Evolutionary conservation across 1,140 invertebrate species (phyloP).

Genomic region (Hyles euphorbiae): DNA sequence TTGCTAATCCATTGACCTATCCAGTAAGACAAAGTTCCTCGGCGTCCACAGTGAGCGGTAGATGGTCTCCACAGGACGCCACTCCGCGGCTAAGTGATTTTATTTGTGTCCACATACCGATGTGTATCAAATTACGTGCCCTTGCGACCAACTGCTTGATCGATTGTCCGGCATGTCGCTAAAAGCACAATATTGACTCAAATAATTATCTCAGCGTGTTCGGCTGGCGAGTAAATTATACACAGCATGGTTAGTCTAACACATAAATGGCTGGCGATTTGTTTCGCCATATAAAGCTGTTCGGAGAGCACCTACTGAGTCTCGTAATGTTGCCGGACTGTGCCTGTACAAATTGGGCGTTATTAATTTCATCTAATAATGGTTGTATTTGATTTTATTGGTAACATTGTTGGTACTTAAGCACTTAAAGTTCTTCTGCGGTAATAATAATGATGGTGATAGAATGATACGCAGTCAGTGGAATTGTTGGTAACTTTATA

Average conservation of each 20-base stretch:
- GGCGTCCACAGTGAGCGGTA: slow-evolving; percentile 38
- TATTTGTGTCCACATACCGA: slow-evolving; percentile 71
- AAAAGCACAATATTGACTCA: slow-evolving; percentile 56
- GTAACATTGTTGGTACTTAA: no score
- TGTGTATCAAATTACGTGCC: slow-evolving; percentile 67
- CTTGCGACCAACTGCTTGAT: slow-evolving; percentile 65
- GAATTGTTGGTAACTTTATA: no score
- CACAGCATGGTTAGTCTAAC: not conserved
- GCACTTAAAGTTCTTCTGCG: no score
- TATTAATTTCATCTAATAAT: no score
- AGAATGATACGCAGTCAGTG: no score
- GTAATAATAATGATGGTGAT: no score
- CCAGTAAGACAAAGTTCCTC: slow-evolving; percentile 1
- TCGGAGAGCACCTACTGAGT: not conserved
- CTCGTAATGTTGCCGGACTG: not conserved
- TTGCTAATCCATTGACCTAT: no score
- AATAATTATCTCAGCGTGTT: slow-evolving; percentile 41
- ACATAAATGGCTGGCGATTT: not conserved
- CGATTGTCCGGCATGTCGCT: slow-evolving; percentile 46
- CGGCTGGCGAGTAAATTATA: slow-evolving; percentile 1
- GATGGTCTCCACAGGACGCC: slow-evolving; percentile 56
- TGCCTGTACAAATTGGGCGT: no score
- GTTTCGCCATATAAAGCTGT: not conserved
- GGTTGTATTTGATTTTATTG: no score
- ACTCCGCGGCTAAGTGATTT: slow-evolving; percentile 68